phyloP scores from a whole-genome alignment of 1,140 invertebrate genomes.

The Muscidifurax raptorellus region DNA sequence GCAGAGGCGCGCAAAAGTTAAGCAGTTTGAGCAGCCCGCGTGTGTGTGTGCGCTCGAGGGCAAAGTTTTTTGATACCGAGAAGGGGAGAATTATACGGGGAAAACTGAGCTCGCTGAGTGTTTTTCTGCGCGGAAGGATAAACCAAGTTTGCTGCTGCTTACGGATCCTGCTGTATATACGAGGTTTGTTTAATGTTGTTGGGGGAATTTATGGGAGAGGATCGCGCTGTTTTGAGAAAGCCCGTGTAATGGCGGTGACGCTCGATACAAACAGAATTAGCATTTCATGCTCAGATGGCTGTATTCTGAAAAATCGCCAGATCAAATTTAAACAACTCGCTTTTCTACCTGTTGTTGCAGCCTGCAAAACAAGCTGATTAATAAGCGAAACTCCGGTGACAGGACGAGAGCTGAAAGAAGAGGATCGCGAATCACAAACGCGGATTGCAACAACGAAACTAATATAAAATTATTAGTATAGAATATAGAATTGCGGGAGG shows the following conservation, averaged over 20 bases:
- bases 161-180: not conserved
- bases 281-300: no score
- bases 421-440: constrained; percentile 19
- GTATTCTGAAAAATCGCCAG: no score
- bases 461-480: constrained; percentile 55
- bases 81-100: constrained; percentile 25
- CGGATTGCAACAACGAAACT: constrained; percentile 38
- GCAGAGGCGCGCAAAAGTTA: not conserved
- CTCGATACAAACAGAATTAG: not conserved
- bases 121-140: not conserved
- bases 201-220: no score
- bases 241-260: not conserved
- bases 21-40: not conserved
- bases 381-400: not conserved
- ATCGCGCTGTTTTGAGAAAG: no score
- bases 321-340: no score
- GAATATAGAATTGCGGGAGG: constrained; percentile 25
- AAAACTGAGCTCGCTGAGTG: not conserved
- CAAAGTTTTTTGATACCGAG: constrained; percentile 16
- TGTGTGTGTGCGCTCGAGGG: not conserved
- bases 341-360: no score
- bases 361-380: not conserved
- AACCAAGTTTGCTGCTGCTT: not conserved
- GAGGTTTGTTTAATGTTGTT: not conserved
- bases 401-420: no score